phyloP scores from a whole-genome alignment of 2,888 invertebrate species.

The Oligia fasciuncula region DNA sequence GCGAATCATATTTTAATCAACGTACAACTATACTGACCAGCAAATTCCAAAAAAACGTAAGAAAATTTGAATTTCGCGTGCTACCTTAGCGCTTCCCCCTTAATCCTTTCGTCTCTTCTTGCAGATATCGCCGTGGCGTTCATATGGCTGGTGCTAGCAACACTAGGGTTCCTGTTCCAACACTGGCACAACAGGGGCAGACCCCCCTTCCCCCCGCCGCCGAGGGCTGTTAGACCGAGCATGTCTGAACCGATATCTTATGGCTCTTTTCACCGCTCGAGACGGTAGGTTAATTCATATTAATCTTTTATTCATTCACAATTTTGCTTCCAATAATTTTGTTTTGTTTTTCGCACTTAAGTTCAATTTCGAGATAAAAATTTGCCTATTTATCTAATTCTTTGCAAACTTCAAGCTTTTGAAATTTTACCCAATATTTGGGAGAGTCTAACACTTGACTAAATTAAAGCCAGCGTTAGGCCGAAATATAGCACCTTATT shows the following conservation, averaged over 20 bases:
- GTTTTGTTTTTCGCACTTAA: neutral
- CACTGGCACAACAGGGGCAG: slow-evolving; percentile 88
- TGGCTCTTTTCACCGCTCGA: slow-evolving; percentile 35
- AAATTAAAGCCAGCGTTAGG: neutral
- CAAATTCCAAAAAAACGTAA: neutral
- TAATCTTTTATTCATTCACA: neutral
- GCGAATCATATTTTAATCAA: too few species aligned
- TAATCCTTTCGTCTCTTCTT: slow-evolving; percentile 59
- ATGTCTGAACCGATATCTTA: slow-evolving; percentile 67
- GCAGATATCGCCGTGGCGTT: slow-evolving; percentile 90
- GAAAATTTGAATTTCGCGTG: neutral
- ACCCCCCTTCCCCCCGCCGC: slow-evolving; percentile 92
- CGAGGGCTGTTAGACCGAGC: slow-evolving; percentile 79
- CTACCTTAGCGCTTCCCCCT: neutral
- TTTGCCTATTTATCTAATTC: neutral
- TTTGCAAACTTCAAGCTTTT: too few species aligned
- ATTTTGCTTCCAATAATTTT: neutral
- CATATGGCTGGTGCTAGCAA: slow-evolving; percentile 89
- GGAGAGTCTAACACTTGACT: neutral
- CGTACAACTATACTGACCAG: too few species aligned
- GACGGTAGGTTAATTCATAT: slow-evolving; percentile 50
- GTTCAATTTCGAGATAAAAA: neutral
- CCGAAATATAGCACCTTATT: neutral
- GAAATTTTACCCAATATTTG: neutral
- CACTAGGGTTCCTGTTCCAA: slow-evolving; percentile 90